Percentiles rank a stretch among this genome's conserved stretches.
These are phyloP conservation scores for Adoxophyes honmai DNA, from an alignment of 1,140 invertebrate species.

Conservation along the genomic window DNA sequence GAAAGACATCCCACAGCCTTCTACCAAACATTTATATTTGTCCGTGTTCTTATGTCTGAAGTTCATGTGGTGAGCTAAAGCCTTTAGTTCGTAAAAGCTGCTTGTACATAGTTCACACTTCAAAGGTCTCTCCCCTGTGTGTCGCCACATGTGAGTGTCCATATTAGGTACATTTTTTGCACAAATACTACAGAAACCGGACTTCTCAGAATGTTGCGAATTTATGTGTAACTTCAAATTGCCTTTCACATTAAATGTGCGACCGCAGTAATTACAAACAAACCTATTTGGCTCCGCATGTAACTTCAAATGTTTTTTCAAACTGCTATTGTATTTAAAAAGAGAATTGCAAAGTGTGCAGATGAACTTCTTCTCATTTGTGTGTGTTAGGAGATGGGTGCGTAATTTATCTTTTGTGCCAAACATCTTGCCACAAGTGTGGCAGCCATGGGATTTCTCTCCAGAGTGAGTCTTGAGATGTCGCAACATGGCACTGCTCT, in stretches of 20 bases:
- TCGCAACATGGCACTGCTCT: conserved; percentile 45
- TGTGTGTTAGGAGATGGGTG: conserved; percentile 43
- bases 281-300: conserved; percentile 39
- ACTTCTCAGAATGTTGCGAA: conserved; percentile 52
- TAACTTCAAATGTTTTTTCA: conserved; percentile 49
- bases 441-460: conserved; percentile 82
- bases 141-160: conserved; percentile 79
- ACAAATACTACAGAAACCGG: conserved; percentile 56
- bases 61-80: conserved; percentile 44
- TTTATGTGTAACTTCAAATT: conserved; percentile 64
- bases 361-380: conserved; percentile 44
- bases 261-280: conserved; percentile 70
- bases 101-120: conserved; percentile 78
- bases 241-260: conserved; percentile 76
- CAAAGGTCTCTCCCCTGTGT: conserved; percentile 81
- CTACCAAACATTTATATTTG: conserved; percentile 49
- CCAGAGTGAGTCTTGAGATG: conserved; percentile 89
- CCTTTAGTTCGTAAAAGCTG: conserved; percentile 43
- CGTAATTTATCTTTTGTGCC: conserved; percentile 47
- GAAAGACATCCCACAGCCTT: conserved; percentile 45
- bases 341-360: conserved; percentile 47
- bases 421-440: conserved; percentile 80
- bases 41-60: conserved; percentile 54
- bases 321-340: conserved; percentile 55
- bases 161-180: conserved; percentile 53